Conservation (phyloP, 2,113 vertebrate genomes). For the Galeopterus variegatus region DNA sequence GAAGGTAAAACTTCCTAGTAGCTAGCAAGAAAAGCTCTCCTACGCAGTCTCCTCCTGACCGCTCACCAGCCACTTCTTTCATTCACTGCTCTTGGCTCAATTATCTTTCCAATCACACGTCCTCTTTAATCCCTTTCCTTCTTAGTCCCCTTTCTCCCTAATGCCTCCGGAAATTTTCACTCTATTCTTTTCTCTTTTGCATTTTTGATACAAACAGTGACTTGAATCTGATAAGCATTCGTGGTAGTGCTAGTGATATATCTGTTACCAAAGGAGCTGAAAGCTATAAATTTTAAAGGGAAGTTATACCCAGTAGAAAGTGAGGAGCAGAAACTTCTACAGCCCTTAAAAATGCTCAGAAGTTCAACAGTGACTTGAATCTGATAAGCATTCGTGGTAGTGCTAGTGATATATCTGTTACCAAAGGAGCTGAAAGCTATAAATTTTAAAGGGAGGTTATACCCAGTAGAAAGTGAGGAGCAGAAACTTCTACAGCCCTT, state of each 20-base stretch:
- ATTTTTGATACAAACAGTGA: background rate
- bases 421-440: background rate
- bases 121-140: background rate
- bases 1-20: background rate
- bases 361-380: background rate
- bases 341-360: background rate
- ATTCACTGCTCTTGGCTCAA: background rate
- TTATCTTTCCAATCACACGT: background rate
- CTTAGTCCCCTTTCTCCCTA: background rate
- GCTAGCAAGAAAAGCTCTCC: background rate
- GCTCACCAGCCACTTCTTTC: background rate
- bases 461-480: background rate
- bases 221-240: background rate
- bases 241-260: background rate
- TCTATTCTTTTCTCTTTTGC: background rate
- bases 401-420: background rate
- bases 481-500: background rate
- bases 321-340: background rate
- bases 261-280: background rate
- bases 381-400: background rate
- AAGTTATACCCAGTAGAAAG: background rate
- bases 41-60: background rate
- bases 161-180: background rate
- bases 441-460: background rate
- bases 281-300: background rate